These are phyloP conservation scores for Tigriopus japonicus DNA, from an alignment of 1,140 invertebrate genomes.

Conservation along the genomic window DNA sequence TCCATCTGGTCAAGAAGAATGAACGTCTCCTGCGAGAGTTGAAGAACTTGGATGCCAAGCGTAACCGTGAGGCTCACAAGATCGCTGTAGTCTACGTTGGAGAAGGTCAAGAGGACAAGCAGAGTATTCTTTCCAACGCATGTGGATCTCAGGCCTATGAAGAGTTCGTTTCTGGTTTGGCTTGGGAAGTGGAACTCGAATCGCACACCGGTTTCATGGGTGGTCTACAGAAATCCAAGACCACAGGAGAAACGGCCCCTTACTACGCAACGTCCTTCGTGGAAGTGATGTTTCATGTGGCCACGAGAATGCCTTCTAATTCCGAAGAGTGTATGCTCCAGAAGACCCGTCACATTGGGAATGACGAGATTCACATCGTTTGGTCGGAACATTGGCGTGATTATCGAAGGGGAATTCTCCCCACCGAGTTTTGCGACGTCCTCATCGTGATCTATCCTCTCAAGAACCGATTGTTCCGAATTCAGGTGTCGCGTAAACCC, in stretches of 20 bases:
- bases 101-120: constrained; percentile 88
- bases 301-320: constrained; percentile 86
- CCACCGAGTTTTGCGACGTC: constrained; percentile 98
- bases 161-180: constrained; percentile 76
- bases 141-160: constrained; percentile 80
- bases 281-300: constrained; percentile 85
- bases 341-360: constrained; percentile 89
- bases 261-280: constrained; percentile 87
- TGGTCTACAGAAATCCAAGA: constrained; percentile 61
- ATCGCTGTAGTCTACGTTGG: constrained; percentile 96
- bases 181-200: constrained; percentile 90
- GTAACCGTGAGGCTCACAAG: constrained; percentile 84
- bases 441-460: constrained; percentile 92
- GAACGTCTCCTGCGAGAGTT: constrained; percentile 77
- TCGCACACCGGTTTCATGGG: constrained; percentile 89
- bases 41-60: constrained; percentile 59
- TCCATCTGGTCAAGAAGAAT: constrained; percentile 71
- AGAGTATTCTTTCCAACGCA: constrained; percentile 60
- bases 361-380: constrained; percentile 97
- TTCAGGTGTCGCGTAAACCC: constrained; percentile 31
- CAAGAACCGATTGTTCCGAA: constrained; percentile 52
- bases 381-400: constrained; percentile 94
- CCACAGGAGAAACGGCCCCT: constrained; percentile 73
- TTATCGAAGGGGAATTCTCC: constrained; percentile 88
- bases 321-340: constrained; percentile 60